These are phyloP conservation scores for Vollenhovia emeryi DNA, from an alignment of 1,140 invertebrate genomes.

Conservation along the genomic window DNA sequence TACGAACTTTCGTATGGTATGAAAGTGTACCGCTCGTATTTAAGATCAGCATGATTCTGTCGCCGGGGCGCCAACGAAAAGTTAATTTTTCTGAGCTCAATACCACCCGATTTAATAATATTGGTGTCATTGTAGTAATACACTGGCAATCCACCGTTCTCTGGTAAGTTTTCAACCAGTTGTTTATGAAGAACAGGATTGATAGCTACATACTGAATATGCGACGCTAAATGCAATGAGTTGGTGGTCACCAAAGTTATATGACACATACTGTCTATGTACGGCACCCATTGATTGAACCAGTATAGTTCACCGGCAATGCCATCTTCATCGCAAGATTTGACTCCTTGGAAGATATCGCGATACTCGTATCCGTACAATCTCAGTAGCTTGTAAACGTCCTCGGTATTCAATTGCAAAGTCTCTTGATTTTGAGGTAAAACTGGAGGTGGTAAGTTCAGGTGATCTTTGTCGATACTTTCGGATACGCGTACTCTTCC, in stretches of 20 bases:
- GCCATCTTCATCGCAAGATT: constrained; percentile 89
- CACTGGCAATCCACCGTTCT: constrained; percentile 87
- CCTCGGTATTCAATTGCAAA: constrained; percentile 89
- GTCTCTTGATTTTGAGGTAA: constrained; percentile 81
- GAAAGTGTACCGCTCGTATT: constrained; percentile 93
- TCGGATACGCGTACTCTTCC: constrained; percentile 91
- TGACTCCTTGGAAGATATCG: constrained; percentile 94
- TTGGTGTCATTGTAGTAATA: constrained; percentile 91
- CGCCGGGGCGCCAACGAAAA: constrained; percentile 94
- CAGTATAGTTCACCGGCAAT: constrained; percentile 90
- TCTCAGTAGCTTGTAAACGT: constrained; percentile 97
- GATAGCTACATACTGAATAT: constrained; percentile 92
- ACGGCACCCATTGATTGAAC: constrained; percentile 96
- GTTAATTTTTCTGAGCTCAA: constrained; percentile 96
- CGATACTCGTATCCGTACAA: constrained; percentile 97
- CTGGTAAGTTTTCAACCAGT: constrained; percentile 81
- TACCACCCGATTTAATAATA: constrained; percentile 93
- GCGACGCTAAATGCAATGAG: constrained; percentile 94
- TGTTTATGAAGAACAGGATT: constrained; percentile 90
- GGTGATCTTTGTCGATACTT: constrained; percentile 87
- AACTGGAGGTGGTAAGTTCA: constrained; percentile 85
- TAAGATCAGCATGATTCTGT: constrained; percentile 90
- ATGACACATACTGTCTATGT: constrained; percentile 97
- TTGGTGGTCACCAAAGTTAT: constrained; percentile 93
- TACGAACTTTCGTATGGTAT: constrained; percentile 89